Percentiles rank a stretch among this genome's conserved stretches.
Evolutionary conservation across 2,888 invertebrate species (phyloP).

Genomic region (Teleogryllus oceanicus): DNA sequence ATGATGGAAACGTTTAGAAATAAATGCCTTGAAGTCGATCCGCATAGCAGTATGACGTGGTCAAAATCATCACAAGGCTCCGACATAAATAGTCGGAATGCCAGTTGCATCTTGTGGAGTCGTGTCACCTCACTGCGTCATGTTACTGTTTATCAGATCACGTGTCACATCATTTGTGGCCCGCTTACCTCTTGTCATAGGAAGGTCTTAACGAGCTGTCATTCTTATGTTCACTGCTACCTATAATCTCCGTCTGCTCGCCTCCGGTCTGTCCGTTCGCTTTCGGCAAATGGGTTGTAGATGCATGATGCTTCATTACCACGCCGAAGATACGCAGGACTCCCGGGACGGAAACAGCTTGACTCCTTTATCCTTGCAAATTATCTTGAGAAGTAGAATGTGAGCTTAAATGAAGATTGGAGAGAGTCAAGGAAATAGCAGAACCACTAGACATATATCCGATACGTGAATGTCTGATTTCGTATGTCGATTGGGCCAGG

Average conservation of each 20-base stretch:
- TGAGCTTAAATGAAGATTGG: too few relatives aligned
- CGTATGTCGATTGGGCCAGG: too few relatives aligned
- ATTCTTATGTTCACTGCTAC: neutral
- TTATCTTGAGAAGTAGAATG: neutral
- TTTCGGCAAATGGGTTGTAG: neutral
- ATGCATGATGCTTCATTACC: neutral
- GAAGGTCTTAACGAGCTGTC: neutral
- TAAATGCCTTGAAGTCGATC: too few relatives aligned
- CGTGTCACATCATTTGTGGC: neutral
- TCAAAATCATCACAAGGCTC: too few relatives aligned
- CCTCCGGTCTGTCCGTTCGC: neutral
- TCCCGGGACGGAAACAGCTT: neutral
- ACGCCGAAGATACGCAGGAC: neutral
- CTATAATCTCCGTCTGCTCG: neutral
- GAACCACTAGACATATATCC: too few relatives aligned
- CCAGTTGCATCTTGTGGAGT: neutral
- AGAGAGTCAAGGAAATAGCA: too few relatives aligned
- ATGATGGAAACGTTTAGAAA: too few relatives aligned
- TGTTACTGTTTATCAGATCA: neutral
- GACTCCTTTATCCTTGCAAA: neutral
- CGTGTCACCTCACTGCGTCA: constrained; percentile 11
- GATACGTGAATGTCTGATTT: too few relatives aligned
- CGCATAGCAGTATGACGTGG: too few relatives aligned
- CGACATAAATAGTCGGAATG: too few relatives aligned
- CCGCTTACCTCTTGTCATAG: neutral